phyloP scores from a whole-genome alignment of 2,113 vertebrate species.

The Vulpes vulpes region DNA sequence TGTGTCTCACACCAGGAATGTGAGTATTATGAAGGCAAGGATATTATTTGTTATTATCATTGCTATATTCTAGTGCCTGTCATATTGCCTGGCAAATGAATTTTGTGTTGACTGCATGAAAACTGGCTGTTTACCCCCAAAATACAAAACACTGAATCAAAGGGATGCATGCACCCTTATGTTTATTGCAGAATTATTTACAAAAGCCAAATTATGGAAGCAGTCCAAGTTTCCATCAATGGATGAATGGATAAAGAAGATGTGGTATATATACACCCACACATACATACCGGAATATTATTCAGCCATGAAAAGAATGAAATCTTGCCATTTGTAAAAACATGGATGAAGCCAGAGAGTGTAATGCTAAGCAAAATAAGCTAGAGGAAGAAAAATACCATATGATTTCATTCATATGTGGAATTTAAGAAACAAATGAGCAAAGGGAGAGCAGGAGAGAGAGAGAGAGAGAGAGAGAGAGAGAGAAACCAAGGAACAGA shows the following conservation, averaged over 20 bases:
- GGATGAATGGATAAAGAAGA: not conserved
- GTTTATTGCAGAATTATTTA: not conserved
- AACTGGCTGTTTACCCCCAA: not conserved
- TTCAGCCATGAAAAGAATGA: not conserved
- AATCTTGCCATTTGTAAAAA: not conserved
- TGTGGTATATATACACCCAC: not conserved
- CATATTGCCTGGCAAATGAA: not conserved
- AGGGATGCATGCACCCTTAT: not conserved
- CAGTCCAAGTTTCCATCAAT: not conserved
- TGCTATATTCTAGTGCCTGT: not conserved
- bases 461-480: not conserved
- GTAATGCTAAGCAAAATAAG: not conserved
- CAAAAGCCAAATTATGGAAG: not conserved
- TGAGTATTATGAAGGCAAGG: not conserved
- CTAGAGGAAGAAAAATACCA: not conserved
- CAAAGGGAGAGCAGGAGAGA: not conserved
- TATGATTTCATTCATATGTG: not conserved
- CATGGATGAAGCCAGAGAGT: not conserved
- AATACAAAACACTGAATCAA: not conserved
- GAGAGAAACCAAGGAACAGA: not conserved
- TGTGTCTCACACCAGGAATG: not conserved
- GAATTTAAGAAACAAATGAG: not conserved
- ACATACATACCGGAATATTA: not conserved
- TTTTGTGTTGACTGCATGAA: not conserved
- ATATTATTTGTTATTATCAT: not conserved